These are phyloP conservation scores for Cerastis rubricosa DNA, from an alignment of 2,888 invertebrate species.

Conservation along the genomic window DNA sequence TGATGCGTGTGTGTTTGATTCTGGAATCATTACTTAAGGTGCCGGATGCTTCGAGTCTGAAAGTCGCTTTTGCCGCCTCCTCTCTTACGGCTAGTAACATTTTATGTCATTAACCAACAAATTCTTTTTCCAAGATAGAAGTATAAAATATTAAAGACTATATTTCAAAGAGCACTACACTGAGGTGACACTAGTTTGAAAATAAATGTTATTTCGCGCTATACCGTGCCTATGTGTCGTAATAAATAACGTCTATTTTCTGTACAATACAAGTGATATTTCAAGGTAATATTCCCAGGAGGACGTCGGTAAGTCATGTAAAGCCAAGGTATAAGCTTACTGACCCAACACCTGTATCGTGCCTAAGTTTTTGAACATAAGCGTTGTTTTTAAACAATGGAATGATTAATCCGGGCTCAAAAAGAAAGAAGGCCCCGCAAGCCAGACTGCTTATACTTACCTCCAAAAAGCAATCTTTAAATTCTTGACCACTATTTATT, in stretches of 20 bases:
- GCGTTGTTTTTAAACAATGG: slow-evolving; percentile 12
- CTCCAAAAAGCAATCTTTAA: slow-evolving; percentile 3
- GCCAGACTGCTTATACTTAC: not conserved
- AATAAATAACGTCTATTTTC: slow-evolving; percentile 79
- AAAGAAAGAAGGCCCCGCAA: slow-evolving; percentile 3
- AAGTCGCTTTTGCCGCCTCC: too few species aligned
- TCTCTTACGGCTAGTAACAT: not conserved
- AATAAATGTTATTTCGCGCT: slow-evolving; percentile 60
- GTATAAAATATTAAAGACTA: slow-evolving; percentile 56
- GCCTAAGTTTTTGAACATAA: slow-evolving; percentile 44
- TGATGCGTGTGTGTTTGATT: too few species aligned
- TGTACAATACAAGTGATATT: slow-evolving; percentile 77
- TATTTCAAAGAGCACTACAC: slow-evolving; percentile 48
- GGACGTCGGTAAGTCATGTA: slow-evolving; percentile 55
- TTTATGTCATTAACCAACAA: slow-evolving; percentile 1
- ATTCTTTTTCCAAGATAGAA: slow-evolving; percentile 23
- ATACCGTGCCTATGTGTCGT: slow-evolving; percentile 59
- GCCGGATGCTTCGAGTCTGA: too few species aligned
- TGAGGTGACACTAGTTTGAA: slow-evolving; percentile 55
- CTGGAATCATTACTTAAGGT: too few species aligned
- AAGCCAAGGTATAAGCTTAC: slow-evolving; percentile 56
- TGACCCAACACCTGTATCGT: slow-evolving; percentile 42
- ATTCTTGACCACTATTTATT: not conserved
- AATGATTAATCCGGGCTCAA: slow-evolving; percentile 17
- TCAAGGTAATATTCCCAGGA: slow-evolving; percentile 70